These are phyloP conservation scores for Hiodon alosoides DNA, from an alignment of 2,113 vertebrate genomes.

Conservation along the genomic window DNA sequence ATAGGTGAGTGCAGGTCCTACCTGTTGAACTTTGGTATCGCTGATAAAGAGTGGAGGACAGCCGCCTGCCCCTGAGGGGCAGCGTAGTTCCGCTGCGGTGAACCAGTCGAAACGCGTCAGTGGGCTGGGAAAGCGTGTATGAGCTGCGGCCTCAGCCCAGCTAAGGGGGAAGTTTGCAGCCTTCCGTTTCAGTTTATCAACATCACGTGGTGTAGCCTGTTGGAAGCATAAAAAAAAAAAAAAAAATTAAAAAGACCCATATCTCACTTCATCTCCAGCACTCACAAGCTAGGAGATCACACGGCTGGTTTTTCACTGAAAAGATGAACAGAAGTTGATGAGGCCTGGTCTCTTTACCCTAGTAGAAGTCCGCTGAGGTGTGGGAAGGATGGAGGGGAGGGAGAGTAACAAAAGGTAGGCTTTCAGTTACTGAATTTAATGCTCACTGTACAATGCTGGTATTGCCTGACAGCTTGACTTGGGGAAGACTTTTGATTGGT, in stretches of 20 bases:
- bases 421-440: background rate
- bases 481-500: background rate
- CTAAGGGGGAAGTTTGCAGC: slow-evolving; percentile 24
- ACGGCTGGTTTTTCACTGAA: background rate
- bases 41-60: background rate
- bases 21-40: slow-evolving; percentile 9
- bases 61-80: background rate
- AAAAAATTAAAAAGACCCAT: too few species aligned
- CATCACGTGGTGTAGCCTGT: slow-evolving; percentile 15
- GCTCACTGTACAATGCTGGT: background rate
- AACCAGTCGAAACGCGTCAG: background rate
- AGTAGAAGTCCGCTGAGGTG: background rate
- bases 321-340: background rate
- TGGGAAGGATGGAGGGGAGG: slow-evolving; percentile 19
- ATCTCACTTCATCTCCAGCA: too few species aligned
- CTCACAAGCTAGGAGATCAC: background rate
- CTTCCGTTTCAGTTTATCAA: slow-evolving; percentile 6
- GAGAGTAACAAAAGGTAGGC: slow-evolving; percentile 19
- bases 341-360: background rate
- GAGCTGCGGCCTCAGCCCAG: slow-evolving; percentile 12
- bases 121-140: background rate
- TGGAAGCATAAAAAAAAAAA: slow-evolving; percentile 5
- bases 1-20: slow-evolving; percentile 1
- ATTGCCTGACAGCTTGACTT: background rate
- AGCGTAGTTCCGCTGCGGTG: background rate